phyloP scores from a whole-genome alignment of 1,140 invertebrate genomes.

The Leptopilina boulardi region DNA sequence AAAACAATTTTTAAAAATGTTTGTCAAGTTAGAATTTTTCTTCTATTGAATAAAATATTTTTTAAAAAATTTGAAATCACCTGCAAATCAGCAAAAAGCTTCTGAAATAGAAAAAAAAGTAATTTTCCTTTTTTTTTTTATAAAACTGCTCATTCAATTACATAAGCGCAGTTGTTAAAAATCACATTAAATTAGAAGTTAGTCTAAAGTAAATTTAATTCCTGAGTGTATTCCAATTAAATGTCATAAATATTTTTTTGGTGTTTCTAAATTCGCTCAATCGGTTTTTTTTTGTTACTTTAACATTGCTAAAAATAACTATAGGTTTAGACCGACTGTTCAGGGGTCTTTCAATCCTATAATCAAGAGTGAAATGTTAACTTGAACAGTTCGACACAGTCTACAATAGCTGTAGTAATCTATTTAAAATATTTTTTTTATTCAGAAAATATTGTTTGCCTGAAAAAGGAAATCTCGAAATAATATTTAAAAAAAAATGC shows the following conservation, averaged over 20 bases:
- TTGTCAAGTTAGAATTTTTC: background rate
- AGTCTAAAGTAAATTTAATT: slow-evolving; percentile 16
- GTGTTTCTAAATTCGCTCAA: slow-evolving; percentile 22
- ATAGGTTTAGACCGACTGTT: slow-evolving; percentile 22
- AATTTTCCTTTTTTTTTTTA: too few relatives aligned
- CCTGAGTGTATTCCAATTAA: background rate
- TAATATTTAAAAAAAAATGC: background rate
- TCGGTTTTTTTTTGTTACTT: slow-evolving; percentile 13
- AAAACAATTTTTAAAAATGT: too few relatives aligned
- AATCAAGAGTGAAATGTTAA: background rate
- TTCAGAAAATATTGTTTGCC: slow-evolving; percentile 29
- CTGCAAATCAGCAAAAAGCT: slow-evolving; percentile 17
- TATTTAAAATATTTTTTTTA: slow-evolving; percentile 19
- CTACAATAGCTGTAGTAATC: slow-evolving; percentile 12
- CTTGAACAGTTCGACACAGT: slow-evolving; percentile 19
- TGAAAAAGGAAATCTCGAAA: background rate
- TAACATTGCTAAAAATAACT: slow-evolving; percentile 25
- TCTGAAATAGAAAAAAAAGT: background rate
- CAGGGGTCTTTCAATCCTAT: slow-evolving; percentile 8
- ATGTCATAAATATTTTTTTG: slow-evolving; percentile 5
- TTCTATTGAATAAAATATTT: background rate
- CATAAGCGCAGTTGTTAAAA: background rate
- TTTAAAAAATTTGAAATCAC: background rate
- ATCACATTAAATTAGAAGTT: slow-evolving; percentile 1
- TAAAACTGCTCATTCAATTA: slow-evolving; percentile 9